These are phyloP conservation scores for Aleiodes leptofemur DNA, from an alignment of 2,888 invertebrate species.

Conservation along the genomic window DNA sequence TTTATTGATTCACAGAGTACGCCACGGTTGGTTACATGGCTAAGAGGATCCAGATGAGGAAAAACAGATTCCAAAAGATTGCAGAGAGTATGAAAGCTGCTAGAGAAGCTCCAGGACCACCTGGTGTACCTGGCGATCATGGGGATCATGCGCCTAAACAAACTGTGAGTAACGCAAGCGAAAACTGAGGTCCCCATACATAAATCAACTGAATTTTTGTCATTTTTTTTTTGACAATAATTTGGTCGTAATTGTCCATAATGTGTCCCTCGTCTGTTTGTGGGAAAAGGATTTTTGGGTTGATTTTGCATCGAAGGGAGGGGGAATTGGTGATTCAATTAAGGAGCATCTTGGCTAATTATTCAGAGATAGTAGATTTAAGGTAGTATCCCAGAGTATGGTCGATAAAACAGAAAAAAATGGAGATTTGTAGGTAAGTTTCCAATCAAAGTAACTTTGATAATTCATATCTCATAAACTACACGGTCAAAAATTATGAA, in stretches of 20 bases:
- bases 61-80: constrained; percentile 95
- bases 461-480: too few relatives aligned
- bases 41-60: constrained; percentile 96
- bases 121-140: constrained; percentile 80
- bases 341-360: not conserved
- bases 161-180: constrained; percentile 80
- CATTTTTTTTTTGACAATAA: constrained; percentile 13
- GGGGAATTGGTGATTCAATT: constrained; percentile 14
- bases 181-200: constrained; percentile 42
- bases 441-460: too few relatives aligned
- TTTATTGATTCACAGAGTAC: constrained; percentile 84
- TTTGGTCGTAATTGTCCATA: not conserved
- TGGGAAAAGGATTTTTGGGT: not conserved
- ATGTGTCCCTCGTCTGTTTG: too few relatives aligned
- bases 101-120: constrained; percentile 79
- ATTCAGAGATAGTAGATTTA: too few relatives aligned
- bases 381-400: too few relatives aligned
- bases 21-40: constrained; percentile 99
- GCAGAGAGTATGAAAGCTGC: constrained; percentile 93
- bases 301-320: not conserved
- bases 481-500: too few relatives aligned
- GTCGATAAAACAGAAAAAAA: too few relatives aligned
- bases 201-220: constrained; percentile 20
- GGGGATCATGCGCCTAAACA: constrained; percentile 87
- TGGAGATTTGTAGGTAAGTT: too few relatives aligned